A percentile compares a stretch with the other conserved stretches of the same genome.
Evolutionary conservation across 2,113 vertebrate species (phyloP).

Genomic region (Peucedramus taeniatus): DNA sequence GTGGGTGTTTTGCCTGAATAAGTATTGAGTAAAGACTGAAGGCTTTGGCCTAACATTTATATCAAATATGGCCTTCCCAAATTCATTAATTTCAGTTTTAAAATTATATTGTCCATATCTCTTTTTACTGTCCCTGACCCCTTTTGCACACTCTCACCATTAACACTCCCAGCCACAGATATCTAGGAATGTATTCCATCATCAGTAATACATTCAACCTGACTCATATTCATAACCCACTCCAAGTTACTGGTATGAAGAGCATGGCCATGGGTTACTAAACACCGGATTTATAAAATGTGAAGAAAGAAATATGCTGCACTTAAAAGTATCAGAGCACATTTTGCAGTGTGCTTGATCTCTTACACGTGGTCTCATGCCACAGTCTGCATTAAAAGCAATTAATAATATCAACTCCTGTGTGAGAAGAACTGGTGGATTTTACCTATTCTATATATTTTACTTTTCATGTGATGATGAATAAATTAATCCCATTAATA

Average conservation of each 20-base stretch:
- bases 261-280: slow-evolving; percentile 69
- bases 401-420: slow-evolving; percentile 69
- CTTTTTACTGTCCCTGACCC: slow-evolving; percentile 51
- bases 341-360: background rate
- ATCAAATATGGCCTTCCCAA: slow-evolving; percentile 50
- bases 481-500: slow-evolving; percentile 80
- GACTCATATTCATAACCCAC: slow-evolving; percentile 66
- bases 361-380: slow-evolving; percentile 21
- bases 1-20: slow-evolving; percentile 24
- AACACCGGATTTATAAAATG: slow-evolving; percentile 71
- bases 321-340: slow-evolving; percentile 51
- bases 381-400: slow-evolving; percentile 57
- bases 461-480: slow-evolving; percentile 59
- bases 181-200: slow-evolving; percentile 54
- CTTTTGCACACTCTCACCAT: slow-evolving; percentile 35
- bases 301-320: slow-evolving; percentile 62
- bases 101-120: slow-evolving; percentile 61
- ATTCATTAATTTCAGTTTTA: slow-evolving; percentile 53
- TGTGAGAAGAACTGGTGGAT: slow-evolving; percentile 34
- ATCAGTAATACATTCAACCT: slow-evolving; percentile 65
- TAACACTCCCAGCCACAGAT: slow-evolving; percentile 38
- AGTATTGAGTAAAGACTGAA: slow-evolving; percentile 37
- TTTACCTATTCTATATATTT: slow-evolving; percentile 65
- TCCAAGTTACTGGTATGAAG: slow-evolving; percentile 35
- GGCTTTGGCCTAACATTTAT: slow-evolving; percentile 39